Percentiles rank a stretch among this genome's conserved stretches.
These are phyloP conservation scores for Psittacula cyanocephala DNA, from an alignment of 2,113 vertebrate genomes.

Conservation along the genomic window DNA sequence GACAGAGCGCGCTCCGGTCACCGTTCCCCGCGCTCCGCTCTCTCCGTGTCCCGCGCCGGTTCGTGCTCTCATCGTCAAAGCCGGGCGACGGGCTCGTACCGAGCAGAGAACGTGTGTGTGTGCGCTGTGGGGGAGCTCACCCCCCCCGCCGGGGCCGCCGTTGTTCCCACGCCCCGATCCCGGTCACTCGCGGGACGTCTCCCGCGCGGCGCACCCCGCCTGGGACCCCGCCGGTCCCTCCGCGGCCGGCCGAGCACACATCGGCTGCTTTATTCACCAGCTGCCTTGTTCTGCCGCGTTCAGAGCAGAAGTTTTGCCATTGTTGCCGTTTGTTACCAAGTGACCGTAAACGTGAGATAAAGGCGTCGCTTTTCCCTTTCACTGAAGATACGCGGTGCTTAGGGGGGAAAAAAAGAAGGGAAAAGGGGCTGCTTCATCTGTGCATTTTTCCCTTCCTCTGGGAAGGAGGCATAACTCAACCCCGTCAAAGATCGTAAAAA, in stretches of 20 bases:
- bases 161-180: conserved; percentile 18
- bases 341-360: not conserved
- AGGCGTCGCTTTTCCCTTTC: not conserved
- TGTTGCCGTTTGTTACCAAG: not conserved
- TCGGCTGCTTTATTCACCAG: not conserved
- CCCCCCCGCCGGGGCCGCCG: not conserved
- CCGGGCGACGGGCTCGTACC: not conserved
- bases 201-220: too few species aligned
- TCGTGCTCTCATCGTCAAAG: too few species aligned
- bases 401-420: not conserved
- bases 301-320: conserved; percentile 25
- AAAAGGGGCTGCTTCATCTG: not conserved
- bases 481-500: conserved; percentile 41
- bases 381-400: not conserved
- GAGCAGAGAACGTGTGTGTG: not conserved
- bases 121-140: not conserved
- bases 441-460: conserved; percentile 12
- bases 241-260: not conserved
- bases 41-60: not conserved
- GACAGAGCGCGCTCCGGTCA: not conserved
- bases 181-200: not conserved
- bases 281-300: not conserved
- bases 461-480: conserved; percentile 5
- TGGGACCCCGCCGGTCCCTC: not conserved
- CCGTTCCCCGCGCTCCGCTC: too few species aligned